Evolutionary conservation across 2,113 vertebrate species (phyloP), one percentile per base, ranked within the genome.

Genomic region (Petromus typicus): DNA sequence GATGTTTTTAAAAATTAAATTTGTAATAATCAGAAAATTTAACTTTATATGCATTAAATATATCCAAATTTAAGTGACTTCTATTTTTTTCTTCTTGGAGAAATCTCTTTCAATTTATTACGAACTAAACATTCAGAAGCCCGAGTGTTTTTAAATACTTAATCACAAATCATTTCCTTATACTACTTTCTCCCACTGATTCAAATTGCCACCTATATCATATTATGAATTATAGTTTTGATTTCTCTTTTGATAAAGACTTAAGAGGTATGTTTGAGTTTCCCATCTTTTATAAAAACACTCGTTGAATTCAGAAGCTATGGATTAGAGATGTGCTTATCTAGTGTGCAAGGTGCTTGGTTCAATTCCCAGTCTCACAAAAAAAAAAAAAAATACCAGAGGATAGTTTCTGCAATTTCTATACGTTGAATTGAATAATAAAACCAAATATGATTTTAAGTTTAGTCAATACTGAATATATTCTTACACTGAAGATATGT

Each of bases 391-490:
- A 66, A 69, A 37, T 37, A 8, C 27, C 51, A 90, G 45, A 71
- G 63, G 64, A 51, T 71, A 17, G 30, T 20, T 1, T 86, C 9
- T 86, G 37, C 17, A 79, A 37, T 90, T 54, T 92, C 10, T 86
- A 14, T 57, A n/a, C 82, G 48, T 92, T 92, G 51, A 81, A 13
- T 86, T 81, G 94, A 84, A 34, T 32, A 43, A 57, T 94, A 43
- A 64, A 94, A 69, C 17, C 34, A 34, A 82, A n/a, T 86, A 51
- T 59, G n/a, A 66, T 69, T 17, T 69, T n/a, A 67, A n/a, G 66
- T 67, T 8, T 37, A 67, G n/a, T 89, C 51, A 79, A 8, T 86
- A 17, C 64, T 78, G 10, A 51, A 57, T 71, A 71, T 25, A 37
- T 59, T 73, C 40, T 94, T 79, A 76, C 6, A 75, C 5, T 69